phyloP scores from a whole-genome alignment of 92 coral and sea anemone species.

The Porites rus region DNA sequence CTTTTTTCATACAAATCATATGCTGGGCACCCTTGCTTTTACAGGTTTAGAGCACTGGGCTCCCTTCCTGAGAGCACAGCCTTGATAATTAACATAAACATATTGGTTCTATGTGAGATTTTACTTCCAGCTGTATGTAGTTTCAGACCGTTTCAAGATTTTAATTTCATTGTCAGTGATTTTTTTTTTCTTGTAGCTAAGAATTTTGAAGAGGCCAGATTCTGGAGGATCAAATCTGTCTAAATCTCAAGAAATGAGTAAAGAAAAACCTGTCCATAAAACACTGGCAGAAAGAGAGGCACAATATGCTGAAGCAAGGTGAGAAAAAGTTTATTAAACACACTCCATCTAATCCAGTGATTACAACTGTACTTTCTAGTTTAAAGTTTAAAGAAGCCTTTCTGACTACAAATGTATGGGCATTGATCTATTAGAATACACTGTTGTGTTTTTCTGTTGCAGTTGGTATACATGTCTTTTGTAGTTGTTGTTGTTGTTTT shows the following conservation, averaged over 20 bases:
- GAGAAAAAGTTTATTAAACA: background rate
- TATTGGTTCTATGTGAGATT: too few relatives aligned
- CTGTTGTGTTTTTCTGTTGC: background rate
- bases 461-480: background rate
- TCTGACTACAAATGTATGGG: too few relatives aligned
- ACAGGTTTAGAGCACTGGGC: too few relatives aligned
- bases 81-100: too few relatives aligned
- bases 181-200: constrained; percentile 41
- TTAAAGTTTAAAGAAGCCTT: too few relatives aligned
- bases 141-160: background rate
- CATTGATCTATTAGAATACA: too few relatives aligned
- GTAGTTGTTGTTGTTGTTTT: background rate
- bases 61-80: too few relatives aligned
- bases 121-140: too few relatives aligned
- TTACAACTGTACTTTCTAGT: background rate
- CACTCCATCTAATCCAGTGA: background rate
- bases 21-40: too few relatives aligned
- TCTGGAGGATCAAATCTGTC: constrained; percentile 46
- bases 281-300: constrained; percentile 89
- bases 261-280: constrained; percentile 71
- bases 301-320: constrained; percentile 93
- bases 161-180: background rate
- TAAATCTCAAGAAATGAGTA: constrained; percentile 24
- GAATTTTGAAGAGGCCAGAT: constrained; percentile 83
- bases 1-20: too few relatives aligned